A percentile compares a stretch with the other conserved stretches of the same genome.
Conservation (phyloP, 2,888 invertebrate species). For the Chloroclysta siterata region DNA sequence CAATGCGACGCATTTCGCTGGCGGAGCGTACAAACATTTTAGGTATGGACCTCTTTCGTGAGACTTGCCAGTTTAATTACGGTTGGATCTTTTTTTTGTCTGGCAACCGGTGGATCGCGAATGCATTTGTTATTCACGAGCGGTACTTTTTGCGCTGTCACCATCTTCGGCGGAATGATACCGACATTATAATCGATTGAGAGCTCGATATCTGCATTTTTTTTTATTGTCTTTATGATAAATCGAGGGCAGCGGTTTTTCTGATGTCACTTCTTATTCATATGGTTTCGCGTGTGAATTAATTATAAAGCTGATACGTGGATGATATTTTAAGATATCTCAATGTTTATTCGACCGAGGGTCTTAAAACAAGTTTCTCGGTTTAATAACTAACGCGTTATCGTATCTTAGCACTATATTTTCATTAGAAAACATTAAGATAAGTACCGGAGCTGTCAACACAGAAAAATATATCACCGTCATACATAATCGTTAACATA, state of each 20-base stretch:
- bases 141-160: constrained; percentile 68
- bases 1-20: constrained; percentile 69
- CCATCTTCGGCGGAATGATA: constrained; percentile 62
- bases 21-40: constrained; percentile 57
- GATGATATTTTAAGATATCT: neutral
- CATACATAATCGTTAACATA: constrained; percentile 52
- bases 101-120: constrained; percentile 57
- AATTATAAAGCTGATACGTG: constrained; percentile 13
- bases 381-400: constrained; percentile 11
- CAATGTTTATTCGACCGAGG: constrained; percentile 3
- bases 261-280: constrained; percentile 36
- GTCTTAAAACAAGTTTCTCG: constrained; percentile 11
- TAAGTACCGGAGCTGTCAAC: constrained; percentile 47
- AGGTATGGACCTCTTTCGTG: constrained; percentile 60
- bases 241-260: constrained; percentile 38
- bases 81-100: constrained; percentile 60
- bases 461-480: constrained; percentile 46
- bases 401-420: constrained; percentile 43
- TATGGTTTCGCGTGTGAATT: constrained; percentile 26
- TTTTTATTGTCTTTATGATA: constrained; percentile 40
- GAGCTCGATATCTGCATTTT: constrained; percentile 49
- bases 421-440: constrained; percentile 47
- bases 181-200: constrained; percentile 56
- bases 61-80: constrained; percentile 72
- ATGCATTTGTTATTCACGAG: constrained; percentile 79